Percentiles rank a stretch among this genome's conserved stretches.
These are phyloP conservation scores for Australoheros scitulus DNA, from an alignment of 2,113 vertebrate species.

Conservation along the genomic window DNA sequence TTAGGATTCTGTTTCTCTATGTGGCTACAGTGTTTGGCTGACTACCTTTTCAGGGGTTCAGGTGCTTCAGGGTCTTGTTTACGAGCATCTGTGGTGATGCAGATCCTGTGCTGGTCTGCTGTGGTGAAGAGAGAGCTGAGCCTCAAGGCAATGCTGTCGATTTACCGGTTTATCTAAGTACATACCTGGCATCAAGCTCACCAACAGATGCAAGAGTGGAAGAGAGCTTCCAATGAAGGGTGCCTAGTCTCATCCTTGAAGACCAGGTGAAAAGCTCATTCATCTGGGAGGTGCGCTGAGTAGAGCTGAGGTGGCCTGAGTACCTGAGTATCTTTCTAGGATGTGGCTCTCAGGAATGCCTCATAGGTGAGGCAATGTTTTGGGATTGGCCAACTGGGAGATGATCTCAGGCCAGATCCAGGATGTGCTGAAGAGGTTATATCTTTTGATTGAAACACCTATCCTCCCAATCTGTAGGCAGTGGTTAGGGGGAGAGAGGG, in stretches of 20 bases:
- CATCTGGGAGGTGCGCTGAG: neutral
- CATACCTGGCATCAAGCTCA: neutral
- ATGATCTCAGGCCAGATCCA: neutral
- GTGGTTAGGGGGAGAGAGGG: neutral
- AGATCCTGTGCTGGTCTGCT: neutral
- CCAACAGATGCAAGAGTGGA: neutral
- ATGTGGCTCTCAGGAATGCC: neutral
- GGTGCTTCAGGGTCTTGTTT: neutral
- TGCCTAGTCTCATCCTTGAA: neutral
- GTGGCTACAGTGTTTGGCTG: neutral
- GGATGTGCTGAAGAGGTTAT: neutral
- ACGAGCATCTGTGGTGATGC: neutral
- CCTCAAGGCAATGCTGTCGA: neutral
- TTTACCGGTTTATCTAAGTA: too few relatives aligned
- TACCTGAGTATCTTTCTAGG: neutral
- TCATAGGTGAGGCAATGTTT: neutral
- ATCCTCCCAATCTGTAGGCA: neutral
- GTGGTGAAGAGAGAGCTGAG: neutral
- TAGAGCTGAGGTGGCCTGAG: neutral
- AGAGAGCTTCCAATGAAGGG: neutral
- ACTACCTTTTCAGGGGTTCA: neutral
- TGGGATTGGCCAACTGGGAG: neutral
- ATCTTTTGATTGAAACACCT: neutral
- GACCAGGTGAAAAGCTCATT: neutral
- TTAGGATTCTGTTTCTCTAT: neutral